Base-by-base conservation (phyloP, 2,888 invertebrate genomes). In the Cephus runcator region DNA sequence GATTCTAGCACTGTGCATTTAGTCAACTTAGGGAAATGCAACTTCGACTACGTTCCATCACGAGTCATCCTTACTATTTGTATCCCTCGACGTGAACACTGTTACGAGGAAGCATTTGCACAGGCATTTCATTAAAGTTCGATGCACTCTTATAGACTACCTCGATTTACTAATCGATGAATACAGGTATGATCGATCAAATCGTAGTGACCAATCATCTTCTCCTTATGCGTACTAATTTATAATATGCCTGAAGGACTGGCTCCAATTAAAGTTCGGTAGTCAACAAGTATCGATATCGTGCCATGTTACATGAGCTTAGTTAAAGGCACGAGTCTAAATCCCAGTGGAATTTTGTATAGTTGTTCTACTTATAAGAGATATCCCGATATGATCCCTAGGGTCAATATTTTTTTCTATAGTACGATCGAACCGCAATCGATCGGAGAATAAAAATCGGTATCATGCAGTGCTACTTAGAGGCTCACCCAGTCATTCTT, bases 21-120 rank as follows among this genome's bases (percentile, higher is more conserved):
- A 56, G 56, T 56, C 6, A 56, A 15, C 56, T 56, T 2, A 56
- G 2, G 2, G 2, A 56, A 23, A 23, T 23, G 56, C 56, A 23
- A 56, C 40, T 56, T 56, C 71, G 31, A 71, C 6, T 31, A 34
- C 71, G 71, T 71, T 71, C 71, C 71, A 12, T 71, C 71, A 71
- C 71, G 71, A 71, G 34, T 34, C 33, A 34, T 15, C 34, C 71
- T 71, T 71, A 12, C 71, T 34, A 71, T 12, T 71, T 56, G 56
- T 56, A 71, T 71, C 71, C 4, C 31, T 71, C 3, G 71, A 31
- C 56, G 9, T 23, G 56, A 56, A 23, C 56, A 2, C 23, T 6
- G 2, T 23, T 56, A 56, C 56, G 71, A 71, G 71, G 71, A 71
- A 71, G 71, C 71, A 34, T 71, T 56, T 71, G 71, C 71, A 71